Evolutionary conservation across 2,888 invertebrate genomes (phyloP).

Genomic region (Drosophila borealis): DNA sequence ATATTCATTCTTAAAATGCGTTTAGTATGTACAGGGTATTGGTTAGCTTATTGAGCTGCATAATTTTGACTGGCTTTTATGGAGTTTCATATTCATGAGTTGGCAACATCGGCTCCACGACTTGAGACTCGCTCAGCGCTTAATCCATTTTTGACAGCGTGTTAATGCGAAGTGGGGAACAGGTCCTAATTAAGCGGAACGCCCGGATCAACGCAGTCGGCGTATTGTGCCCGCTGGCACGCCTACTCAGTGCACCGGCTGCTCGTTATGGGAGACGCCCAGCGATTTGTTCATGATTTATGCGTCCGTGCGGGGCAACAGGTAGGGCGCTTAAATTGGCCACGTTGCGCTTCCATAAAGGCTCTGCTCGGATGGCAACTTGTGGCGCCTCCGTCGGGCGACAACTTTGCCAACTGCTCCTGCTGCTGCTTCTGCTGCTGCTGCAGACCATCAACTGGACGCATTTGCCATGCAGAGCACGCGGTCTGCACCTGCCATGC

Average conservation of each 20-base stretch:
- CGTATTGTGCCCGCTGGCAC: constrained; percentile 25
- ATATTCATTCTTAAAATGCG: too few relatives aligned
- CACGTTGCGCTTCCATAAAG: constrained; percentile 23
- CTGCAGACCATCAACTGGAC: constrained; percentile 52
- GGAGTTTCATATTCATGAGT: too few relatives aligned
- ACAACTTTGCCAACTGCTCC: constrained; percentile 20
- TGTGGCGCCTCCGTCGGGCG: constrained; percentile 27
- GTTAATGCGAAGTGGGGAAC: not conserved
- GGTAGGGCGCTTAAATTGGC: constrained; percentile 47
- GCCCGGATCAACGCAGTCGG: constrained; percentile 17
- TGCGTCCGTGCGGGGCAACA: constrained; percentile 33
- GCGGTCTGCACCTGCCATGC: constrained; percentile 52
- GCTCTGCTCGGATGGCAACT: constrained; percentile 19
- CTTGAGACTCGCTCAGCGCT: not conserved
- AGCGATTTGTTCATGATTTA: constrained; percentile 56
- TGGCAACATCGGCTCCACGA: not conserved
- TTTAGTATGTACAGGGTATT: too few relatives aligned
- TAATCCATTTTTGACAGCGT: constrained; percentile 1
- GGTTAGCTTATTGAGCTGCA: too few relatives aligned
- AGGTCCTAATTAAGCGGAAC: not conserved
- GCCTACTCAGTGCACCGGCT: constrained; percentile 47
- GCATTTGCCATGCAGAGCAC: constrained; percentile 67
- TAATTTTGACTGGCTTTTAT: too few relatives aligned
- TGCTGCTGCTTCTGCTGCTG: constrained; percentile 2
- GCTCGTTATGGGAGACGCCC: constrained; percentile 54